Evolutionary conservation across 2,888 invertebrate species (phyloP).

Genomic region (Polydrusus tereticollis): DNA sequence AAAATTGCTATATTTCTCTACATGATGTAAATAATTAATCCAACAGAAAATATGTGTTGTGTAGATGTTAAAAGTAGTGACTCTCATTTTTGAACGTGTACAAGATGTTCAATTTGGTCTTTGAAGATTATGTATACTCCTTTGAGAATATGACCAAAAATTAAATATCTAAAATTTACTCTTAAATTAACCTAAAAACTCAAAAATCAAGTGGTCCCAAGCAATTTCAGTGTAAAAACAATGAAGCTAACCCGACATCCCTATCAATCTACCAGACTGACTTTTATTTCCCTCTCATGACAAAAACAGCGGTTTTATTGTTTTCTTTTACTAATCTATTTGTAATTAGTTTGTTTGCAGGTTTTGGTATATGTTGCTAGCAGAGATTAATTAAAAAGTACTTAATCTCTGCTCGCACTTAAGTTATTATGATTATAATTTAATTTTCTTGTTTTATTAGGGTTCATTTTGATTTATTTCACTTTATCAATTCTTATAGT

Average conservation of each 20-base stretch:
- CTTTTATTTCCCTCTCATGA: constrained; percentile 44
- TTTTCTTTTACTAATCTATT: constrained; percentile 47
- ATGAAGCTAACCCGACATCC: constrained; percentile 33
- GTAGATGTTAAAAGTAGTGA: too few relatives aligned
- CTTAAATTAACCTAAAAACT: constrained; percentile 1
- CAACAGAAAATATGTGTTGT: too few relatives aligned
- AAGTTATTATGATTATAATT: constrained; percentile 30
- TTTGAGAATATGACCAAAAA: too few relatives aligned
- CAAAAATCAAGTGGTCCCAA: constrained; percentile 3
- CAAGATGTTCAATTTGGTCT: too few relatives aligned
- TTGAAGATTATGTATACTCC: too few relatives aligned
- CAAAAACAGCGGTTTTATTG: constrained; percentile 45
- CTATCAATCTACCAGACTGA: constrained; percentile 42
- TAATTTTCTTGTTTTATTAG: constrained; percentile 18
- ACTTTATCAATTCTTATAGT: too few relatives aligned
- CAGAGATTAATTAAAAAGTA: constrained; percentile 34
- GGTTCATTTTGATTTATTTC: too few relatives aligned
- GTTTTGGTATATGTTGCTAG: constrained; percentile 28
- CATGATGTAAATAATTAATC: too few relatives aligned
- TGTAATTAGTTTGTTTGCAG: constrained; percentile 39
- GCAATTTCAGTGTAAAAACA: constrained; percentile 21
- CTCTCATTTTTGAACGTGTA: too few relatives aligned
- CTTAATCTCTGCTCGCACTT: constrained; percentile 9
- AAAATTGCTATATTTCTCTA: too few relatives aligned
- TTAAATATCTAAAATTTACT: background rate